phyloP scores from a whole-genome alignment of 2,797 vertebrate species.

The Mastacembelus armatus region DNA sequence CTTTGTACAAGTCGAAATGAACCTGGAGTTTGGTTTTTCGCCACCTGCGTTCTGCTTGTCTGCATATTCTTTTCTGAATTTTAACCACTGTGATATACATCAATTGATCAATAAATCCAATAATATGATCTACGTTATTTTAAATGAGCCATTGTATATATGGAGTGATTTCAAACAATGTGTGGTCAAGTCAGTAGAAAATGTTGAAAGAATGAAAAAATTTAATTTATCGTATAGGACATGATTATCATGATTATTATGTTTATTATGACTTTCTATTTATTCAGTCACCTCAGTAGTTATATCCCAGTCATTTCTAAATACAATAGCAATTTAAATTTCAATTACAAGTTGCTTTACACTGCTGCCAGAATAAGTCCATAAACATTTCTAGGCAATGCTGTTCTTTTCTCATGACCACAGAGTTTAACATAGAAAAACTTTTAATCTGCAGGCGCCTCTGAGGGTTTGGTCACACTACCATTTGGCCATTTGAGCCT shows the following conservation, averaged over 20 bases:
- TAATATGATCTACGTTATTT: neutral
- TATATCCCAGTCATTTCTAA: no score
- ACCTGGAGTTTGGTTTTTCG: no score
- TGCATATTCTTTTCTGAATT: no score
- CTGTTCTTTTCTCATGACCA: slow-evolving; percentile 2
- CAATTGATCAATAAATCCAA: no score
- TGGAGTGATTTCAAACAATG: neutral
- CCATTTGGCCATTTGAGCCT: neutral
- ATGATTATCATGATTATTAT: neutral
- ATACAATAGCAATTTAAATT: neutral
- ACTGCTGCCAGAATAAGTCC: neutral
- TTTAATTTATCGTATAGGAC: neutral
- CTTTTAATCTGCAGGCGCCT: slow-evolving; percentile 29
- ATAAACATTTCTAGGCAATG: neutral
- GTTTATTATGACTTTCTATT: neutral
- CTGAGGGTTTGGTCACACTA: neutral
- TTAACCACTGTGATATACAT: no score
- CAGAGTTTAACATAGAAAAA: slow-evolving; percentile 15
- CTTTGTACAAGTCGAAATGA: no score
- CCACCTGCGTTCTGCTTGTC: no score
- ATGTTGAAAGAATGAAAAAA: neutral
- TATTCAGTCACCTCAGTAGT: neutral
- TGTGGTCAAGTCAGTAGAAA: neutral
- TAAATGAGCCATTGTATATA: neutral
- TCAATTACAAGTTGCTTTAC: neutral